phyloP scores from a whole-genome alignment of 1,140 invertebrate genomes.

The Monomorium pharaonis region DNA sequence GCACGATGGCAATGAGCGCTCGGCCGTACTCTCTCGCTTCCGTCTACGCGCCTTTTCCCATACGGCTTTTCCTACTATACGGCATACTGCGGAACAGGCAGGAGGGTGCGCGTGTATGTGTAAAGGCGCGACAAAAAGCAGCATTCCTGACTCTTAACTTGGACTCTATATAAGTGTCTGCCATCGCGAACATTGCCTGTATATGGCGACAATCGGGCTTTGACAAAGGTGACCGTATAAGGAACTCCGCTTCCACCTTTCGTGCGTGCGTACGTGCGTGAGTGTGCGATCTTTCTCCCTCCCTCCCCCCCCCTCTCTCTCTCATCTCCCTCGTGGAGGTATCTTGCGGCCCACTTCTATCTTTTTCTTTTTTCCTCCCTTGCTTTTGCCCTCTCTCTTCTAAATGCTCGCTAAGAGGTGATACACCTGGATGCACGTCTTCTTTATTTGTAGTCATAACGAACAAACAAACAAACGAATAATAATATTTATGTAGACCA shows the following conservation, averaged over 20 bases:
- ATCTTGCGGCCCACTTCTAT: slow-evolving; percentile 11
- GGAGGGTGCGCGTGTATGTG: slow-evolving; percentile 47
- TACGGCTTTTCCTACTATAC: slow-evolving; percentile 71
- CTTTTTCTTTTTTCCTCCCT: slow-evolving; percentile 48
- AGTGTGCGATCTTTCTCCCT: slow-evolving; percentile 55
- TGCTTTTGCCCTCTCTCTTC: not conserved
- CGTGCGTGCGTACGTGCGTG: slow-evolving; percentile 75
- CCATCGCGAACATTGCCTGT: slow-evolving; percentile 83
- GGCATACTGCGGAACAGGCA: slow-evolving; percentile 56
- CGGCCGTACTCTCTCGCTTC: slow-evolving; percentile 61
- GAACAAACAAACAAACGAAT: not conserved
- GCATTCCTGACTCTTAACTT: slow-evolving; percentile 83
- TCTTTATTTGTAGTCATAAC: slow-evolving; percentile 27
- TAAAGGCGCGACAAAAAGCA: slow-evolving; percentile 82
- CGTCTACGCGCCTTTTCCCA: slow-evolving; percentile 52
- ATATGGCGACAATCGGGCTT: slow-evolving; percentile 83
- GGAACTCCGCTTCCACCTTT: slow-evolving; percentile 82
- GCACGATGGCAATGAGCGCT: slow-evolving; percentile 7
- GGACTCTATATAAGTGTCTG: slow-evolving; percentile 83
- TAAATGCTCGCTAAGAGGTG: slow-evolving; percentile 19
- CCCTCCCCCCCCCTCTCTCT: slow-evolving; percentile 48
- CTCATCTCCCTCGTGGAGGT: not conserved
- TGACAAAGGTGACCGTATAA: slow-evolving; percentile 84
- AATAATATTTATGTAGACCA: not conserved
- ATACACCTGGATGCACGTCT: slow-evolving; percentile 48